Evolutionary conservation across 2,113 vertebrate species (phyloP), one percentile per base, ranked within the genome.

Genomic region (Sturnira hondurensis): DNA sequence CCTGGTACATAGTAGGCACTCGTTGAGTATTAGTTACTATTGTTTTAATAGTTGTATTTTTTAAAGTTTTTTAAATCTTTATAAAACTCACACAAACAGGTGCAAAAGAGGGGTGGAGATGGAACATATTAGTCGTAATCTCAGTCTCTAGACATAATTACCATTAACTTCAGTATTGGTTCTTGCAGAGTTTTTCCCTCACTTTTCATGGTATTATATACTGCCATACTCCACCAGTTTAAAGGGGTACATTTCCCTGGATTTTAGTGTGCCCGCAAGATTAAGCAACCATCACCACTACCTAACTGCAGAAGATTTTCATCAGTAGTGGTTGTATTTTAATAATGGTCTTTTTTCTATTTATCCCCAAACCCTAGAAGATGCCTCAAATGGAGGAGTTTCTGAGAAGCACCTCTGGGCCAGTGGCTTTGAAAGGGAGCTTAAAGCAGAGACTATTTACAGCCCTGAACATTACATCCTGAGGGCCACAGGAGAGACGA

Each of bases 331-430:
- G 68, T 41, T 47, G 13, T 71, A 45, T 71, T 87, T 68, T 90
- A 81, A 86, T 91, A 24, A 77, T 50, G 33, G 26, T 86, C 43
- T 68, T 36, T 82, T 28, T 52, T 56, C 41, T 80, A 45, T 43
- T 38, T 26, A 1, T 33, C 3, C 52, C n/a, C 33, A 5, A 50
- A 13, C 63, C 38, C 56, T 41, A 19, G 95, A 96, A 85, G 94
- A 90, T 96, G 36, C 85, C 12, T 43, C 97, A 47, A 70, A 97
- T 97, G 96, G 91, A 84, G 82, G 65, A 12, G 76, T 70, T 70
- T 2, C 70, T 63, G 4, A 54, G 95, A 63, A 86, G 17, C 88
- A 96, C 2, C 92, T 86, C 24, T 85, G 97, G 98, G 94, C 5
- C 17, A 4, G 56, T 28, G 2, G 2, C 47, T 78, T 91, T 47